These are phyloP conservation scores for Bryconaethiops microstoma DNA, from an alignment of 2,797 vertebrate genomes.

Conservation along the genomic window DNA sequence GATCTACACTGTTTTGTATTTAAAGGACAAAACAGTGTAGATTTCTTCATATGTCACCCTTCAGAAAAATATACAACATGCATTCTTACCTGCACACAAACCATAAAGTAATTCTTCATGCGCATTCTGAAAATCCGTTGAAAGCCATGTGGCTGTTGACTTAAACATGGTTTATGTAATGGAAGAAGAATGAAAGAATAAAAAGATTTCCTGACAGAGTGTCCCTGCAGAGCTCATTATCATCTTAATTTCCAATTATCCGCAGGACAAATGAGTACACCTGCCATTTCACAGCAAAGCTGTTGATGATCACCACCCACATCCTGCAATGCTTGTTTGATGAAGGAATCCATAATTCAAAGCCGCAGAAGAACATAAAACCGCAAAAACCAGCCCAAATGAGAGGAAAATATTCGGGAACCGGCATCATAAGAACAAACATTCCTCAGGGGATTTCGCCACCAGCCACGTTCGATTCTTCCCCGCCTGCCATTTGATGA, in stretches of 20 bases:
- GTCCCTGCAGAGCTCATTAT: constrained; percentile 76
- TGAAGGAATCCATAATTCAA: constrained; percentile 30
- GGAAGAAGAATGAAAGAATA: neutral
- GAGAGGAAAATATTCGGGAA: neutral
- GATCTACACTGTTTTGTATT: neutral
- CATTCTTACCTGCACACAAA: neutral
- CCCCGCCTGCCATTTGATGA: constrained; percentile 40
- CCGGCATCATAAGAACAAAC: constrained; percentile 33
- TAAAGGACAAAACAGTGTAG: no score
- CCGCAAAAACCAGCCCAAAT: constrained; percentile 11
- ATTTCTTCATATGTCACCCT: neutral
- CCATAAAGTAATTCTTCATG: neutral
- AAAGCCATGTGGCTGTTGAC: neutral
- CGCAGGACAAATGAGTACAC: constrained; percentile 71
- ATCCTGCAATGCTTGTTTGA: constrained; percentile 9
- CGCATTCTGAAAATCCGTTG: neutral
- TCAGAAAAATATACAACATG: neutral
- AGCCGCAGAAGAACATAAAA: constrained; percentile 25
- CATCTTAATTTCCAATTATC: constrained; percentile 76
- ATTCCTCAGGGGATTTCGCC: constrained; percentile 12
- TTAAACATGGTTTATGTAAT: neutral
- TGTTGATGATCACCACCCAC: constrained; percentile 58
- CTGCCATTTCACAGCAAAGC: constrained; percentile 64
- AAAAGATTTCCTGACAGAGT: constrained; percentile 21
- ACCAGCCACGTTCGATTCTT: constrained; percentile 21